Base-by-base conservation (phyloP, 2,113 vertebrate species). In the Tyrannus savana region DNA sequence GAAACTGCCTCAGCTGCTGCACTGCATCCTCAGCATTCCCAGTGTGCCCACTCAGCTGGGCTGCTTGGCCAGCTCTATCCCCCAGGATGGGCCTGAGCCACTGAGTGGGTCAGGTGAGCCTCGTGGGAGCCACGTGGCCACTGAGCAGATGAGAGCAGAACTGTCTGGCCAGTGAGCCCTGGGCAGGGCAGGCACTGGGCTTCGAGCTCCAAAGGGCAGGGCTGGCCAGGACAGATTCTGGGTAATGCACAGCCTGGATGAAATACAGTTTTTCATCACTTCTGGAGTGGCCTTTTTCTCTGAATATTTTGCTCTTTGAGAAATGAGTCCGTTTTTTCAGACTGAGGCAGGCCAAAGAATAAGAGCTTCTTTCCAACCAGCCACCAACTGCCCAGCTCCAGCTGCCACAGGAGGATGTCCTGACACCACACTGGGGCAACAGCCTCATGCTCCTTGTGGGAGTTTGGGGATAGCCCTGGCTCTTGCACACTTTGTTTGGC, bases 371-470 rank as follows among this genome's bases (percentile, higher is more conserved):
- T 73, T 55, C 53, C 47, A 42, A 73, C 3, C 58, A 86, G 58
- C 47, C 52, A 5, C 15, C 3, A 35, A 12, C 58, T 63, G 63
- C 44, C 25, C 53, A 74, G 24, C 50, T 69, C 52, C 46, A 47
- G 60, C 60, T 75, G 56, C 3, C 0, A 25, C 62, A 14, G 52
- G 41, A 56, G 41, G 14, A 37, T 52, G 30, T 35, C 47, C 63
- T 42, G 27, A 14, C 10, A 23, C 17, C 10, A 1, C 4, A 0
- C 12, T 1, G 0, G 16, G 24, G 14, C 22, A 50, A 13, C 21
- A 66, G 46, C n/a, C 37, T 37, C 5, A 18, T 55, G 56, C 28
- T 75, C 7, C 28, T n/a, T 1, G 0, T 41, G 23, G 14, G 28
- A 66, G 4, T 63, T 33, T 75, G n/a, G 12, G 25, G 42, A 42